Evolutionary conservation across 2,113 vertebrate species (phyloP), one percentile per base, ranked within the genome.

Genomic region (Patagioenas fasciata): DNA sequence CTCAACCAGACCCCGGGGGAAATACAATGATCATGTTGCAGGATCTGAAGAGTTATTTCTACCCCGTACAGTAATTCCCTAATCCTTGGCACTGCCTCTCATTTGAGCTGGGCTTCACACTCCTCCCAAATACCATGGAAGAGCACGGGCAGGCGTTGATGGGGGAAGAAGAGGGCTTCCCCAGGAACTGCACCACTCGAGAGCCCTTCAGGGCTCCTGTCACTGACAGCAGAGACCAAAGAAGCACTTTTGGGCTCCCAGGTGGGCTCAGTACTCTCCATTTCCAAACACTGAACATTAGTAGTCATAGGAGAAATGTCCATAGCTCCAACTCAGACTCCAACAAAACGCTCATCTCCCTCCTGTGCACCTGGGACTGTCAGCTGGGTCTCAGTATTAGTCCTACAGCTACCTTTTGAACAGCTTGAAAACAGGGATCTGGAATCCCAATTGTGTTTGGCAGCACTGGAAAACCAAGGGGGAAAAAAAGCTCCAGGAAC

Each of bases 401-500:
- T 21, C 53, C 70, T 53, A 69, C 20, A 38, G 20, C 26, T 16
- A 56, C 8, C 50, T 78, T 61, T 51, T 29, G 26, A 90, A 44
- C 1, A 2, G 42, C 32, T 26, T 79, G 53, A 88, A 78, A 87
- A 82, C 10, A 34, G 66, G 40, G n/a, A 48, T 53, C n/a, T 67
- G 51, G 61, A 85, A 70, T 44, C 48, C 51, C 32, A 72, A 1
- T 31, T n/a, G 32, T 69, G 9, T 47, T 72, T 44, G 74, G 36
- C 42, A 73, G 34, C 26, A 32, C 19, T 70, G 24, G 40, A 84
- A 79, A 90, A 90, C 51, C 23, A 58, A 36, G n/a, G 21, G 26
- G 36, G 19, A 31, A 0, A 4, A 17, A 34, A 4, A 10, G 2
- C 0, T 66, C 53, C 29, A 47, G 28, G 7, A 70, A 53, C 53